Percentiles rank a stretch among this genome's conserved stretches.
Conservation (phyloP, 1,140 invertebrate genomes). For the Atopsyche davidsoni region DNA sequence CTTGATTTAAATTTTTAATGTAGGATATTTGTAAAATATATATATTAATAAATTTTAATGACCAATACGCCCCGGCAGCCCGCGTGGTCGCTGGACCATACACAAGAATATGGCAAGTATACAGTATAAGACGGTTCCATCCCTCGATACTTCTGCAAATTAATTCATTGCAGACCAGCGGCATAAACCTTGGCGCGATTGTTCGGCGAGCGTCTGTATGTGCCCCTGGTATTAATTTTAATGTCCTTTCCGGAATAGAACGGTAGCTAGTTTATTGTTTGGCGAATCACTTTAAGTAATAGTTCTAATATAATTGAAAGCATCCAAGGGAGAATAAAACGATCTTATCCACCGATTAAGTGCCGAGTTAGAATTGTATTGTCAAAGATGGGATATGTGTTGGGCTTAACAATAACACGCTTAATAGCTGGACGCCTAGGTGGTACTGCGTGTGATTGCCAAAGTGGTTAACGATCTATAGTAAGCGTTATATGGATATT, state of each 20-base stretch:
- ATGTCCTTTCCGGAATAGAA: conserved; percentile 21
- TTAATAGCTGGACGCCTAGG: too few species aligned
- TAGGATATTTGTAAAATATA: too few species aligned
- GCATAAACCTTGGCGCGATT: conserved; percentile 4
- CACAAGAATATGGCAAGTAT: conserved; percentile 20
- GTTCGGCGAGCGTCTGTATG: neutral
- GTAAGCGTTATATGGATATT: too few species aligned
- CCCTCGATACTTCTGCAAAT: conserved; percentile 5
- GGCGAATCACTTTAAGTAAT: conserved; percentile 29
- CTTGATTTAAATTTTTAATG: too few species aligned
- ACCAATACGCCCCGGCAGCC: conserved; percentile 6
- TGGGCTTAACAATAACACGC: too few species aligned
- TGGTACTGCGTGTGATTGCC: too few species aligned
- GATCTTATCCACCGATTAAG: too few species aligned
- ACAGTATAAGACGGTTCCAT: conserved; percentile 16
- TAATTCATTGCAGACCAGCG: neutral
- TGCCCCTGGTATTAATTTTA: conserved; percentile 28
- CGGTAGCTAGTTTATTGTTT: conserved; percentile 29
- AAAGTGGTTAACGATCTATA: too few species aligned
- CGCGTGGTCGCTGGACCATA: too few species aligned
- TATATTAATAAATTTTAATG: too few species aligned
- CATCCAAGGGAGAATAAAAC: conserved; percentile 1
- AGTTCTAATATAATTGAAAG: conserved; percentile 20
- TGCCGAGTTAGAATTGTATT: too few species aligned
- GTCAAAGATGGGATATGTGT: too few species aligned